Evolutionary conservation across 2,888 invertebrate species (phyloP), one percentile per base, ranked within the genome.

Genomic region (Drosophila peninsularis): DNA sequence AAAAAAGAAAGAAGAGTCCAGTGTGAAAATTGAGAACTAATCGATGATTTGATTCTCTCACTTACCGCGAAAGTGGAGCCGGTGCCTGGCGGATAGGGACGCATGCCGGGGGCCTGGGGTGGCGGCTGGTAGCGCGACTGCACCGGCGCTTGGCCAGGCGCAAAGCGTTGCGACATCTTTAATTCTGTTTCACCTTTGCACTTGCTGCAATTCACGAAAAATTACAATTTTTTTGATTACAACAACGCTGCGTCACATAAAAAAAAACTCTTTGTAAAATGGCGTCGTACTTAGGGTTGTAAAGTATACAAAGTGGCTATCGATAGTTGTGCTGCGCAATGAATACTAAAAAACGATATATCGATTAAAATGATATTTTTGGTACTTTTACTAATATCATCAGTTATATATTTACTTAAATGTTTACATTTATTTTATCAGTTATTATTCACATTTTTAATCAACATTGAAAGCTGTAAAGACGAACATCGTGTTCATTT

Each of bases 11-110:
- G n/a, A 5, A 47, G 13, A 42, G 21, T 7, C 7, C 7, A 50
- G 5, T 39, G 34, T 47, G 36, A 39, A 37, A 52, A 45, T 37
- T 41, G 39, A n/a, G 5, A 44, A 41, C 30, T 42, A 67, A 63
- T 72, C 52, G 37, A 67, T 61, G 37, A 53, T 24, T 47, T 32
- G 27, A 27, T 44, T 47, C 9, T 21, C 11, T 17, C 14, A 90
- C 94, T 94, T 93, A 97, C 97, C 89, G 96, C 95, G 92, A 96
- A 97, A 91, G 94, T 95, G 71, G 95, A 95, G 62, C 84, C 82
- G 67, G 78, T 76, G 50, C 94, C 95, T 11, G 95, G 84, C 5
- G 90, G 89, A 65, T 92, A 92, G 32, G 92, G 91, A 53, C 92
- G 90, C 92, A 92, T 92, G 41, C 89, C 90, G 17, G 92, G 80